Conservation (phyloP, 2,888 invertebrate genomes). For the Cephus sareptanus region DNA sequence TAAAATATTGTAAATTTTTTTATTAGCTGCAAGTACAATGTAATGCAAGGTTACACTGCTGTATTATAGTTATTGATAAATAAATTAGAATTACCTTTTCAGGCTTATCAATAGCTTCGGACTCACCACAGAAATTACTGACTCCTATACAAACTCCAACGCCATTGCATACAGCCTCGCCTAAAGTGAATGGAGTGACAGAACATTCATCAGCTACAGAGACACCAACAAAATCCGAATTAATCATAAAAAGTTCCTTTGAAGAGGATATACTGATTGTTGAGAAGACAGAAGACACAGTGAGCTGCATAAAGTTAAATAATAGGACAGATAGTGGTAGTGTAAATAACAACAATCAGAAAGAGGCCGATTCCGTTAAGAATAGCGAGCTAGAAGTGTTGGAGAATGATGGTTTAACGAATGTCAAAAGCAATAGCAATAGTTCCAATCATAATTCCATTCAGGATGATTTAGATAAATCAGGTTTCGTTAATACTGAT, state of each 20-base stretch:
- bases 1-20: not conserved
- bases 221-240: not conserved
- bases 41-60: not conserved
- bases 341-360: slow-evolving; percentile 34
- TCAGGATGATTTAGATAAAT: slow-evolving; percentile 26
- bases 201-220: slow-evolving; percentile 28
- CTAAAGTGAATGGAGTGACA: slow-evolving; percentile 51
- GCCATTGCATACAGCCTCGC: slow-evolving; percentile 46
- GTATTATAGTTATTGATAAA: not conserved
- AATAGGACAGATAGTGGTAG: slow-evolving; percentile 46
- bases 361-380: slow-evolving; percentile 27
- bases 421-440: slow-evolving; percentile 8
- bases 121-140: slow-evolving; percentile 55
- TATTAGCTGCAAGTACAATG: not conserved
- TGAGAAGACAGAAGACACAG: slow-evolving; percentile 49
- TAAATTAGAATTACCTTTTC: slow-evolving; percentile 16
- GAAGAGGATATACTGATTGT: slow-evolving; percentile 52
- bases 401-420: not conserved
- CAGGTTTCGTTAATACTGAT: slow-evolving; percentile 38
- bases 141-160: slow-evolving; percentile 54
- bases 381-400: slow-evolving; percentile 24
- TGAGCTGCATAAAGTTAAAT: slow-evolving; percentile 52
- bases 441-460: slow-evolving; percentile 24
- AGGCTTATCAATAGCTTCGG: slow-evolving; percentile 60
- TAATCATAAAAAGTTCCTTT: slow-evolving; percentile 16